Percentiles rank a stretch among this genome's conserved stretches.
These are phyloP conservation scores for Crossocerus cetratus DNA, from an alignment of 2,888 invertebrate genomes.

Conservation along the genomic window DNA sequence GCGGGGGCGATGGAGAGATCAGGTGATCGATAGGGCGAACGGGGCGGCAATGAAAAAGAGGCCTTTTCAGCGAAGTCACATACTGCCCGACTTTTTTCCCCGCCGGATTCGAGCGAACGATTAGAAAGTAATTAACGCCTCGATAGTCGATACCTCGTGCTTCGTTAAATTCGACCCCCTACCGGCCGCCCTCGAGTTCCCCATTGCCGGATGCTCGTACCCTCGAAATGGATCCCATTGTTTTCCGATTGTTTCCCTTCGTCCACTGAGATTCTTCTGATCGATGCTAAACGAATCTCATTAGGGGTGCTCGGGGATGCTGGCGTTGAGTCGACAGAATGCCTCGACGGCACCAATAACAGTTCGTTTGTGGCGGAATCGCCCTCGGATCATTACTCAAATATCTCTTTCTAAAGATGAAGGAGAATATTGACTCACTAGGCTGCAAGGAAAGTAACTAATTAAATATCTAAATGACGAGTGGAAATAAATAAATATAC, in stretches of 20 bases:
- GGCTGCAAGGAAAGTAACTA: too few relatives aligned
- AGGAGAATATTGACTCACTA: too few relatives aligned
- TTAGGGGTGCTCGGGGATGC: conserved; percentile 25
- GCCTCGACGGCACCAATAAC: conserved; percentile 5
- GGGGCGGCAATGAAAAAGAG: conserved; percentile 36
- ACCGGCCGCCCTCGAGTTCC: conserved; percentile 33
- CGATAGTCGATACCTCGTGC: conserved; percentile 33
- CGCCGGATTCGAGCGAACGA: conserved; percentile 33
- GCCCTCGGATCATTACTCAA: too few relatives aligned
- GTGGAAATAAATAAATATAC: too few relatives aligned
- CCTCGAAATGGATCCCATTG: conserved; percentile 33
- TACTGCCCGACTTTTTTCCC: conserved; percentile 22
- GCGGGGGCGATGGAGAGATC: conserved; percentile 56
- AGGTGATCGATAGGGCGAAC: conserved; percentile 32
- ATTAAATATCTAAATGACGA: too few relatives aligned
- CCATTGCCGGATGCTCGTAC: conserved; percentile 48
- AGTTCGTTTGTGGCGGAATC: neutral
- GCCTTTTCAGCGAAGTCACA: conserved; percentile 49
- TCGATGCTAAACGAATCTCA: conserved; percentile 11
- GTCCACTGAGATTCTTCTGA: neutral
- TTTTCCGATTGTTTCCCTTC: conserved; percentile 38
- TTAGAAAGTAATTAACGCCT: conserved; percentile 61
- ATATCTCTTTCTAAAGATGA: too few relatives aligned
- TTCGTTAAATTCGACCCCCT: conserved; percentile 47
- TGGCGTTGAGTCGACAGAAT: conserved; percentile 20